Base-by-base conservation (phyloP, 2,797 vertebrate species). In the Mus caroli region DNA sequence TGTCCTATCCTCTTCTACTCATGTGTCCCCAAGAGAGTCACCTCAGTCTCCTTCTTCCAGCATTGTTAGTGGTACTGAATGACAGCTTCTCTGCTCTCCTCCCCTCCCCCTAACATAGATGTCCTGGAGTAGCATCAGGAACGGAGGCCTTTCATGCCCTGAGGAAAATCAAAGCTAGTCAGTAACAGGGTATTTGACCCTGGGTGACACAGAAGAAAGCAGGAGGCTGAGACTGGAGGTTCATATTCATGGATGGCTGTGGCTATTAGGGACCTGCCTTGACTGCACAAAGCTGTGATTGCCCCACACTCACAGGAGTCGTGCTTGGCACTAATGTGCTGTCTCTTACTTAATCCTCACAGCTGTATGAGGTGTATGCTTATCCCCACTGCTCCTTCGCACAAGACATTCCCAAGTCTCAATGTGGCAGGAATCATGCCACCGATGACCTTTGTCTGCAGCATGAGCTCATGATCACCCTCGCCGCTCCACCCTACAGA, bases 281-380 rank as follows among this genome's bases (percentile, higher is more conserved):
- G 0, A 6, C 43, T 0, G 1, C 52, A 50, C 0, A 0, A 46
- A n/a, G n/a, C 60, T 50, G 0, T 11, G 71, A 26, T 1, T 13
- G 1, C 13, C 40, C 2, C 0, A 0, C 1, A 58, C 71, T 71
- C 3, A 20, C 1, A 26, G 28, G 13, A 1, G 11, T 40, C 24
- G 0, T 0, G 0, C 54, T n/a, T 10, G 3, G 26, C 8, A 0
- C 40, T 9, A 2, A 0, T 4, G 0, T 0, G 4, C 3, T 0
- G 4, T 34, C 60, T 43, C 43, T 83, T n/a, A 3, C 20, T 87
- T 40, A 34, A 9, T 10, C 56, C 85, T 79, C 13, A 64, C 50
- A 4, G 0, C 26, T 14, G 24, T 12, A 0, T 0, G 17, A 37
- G 69, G 26, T 3, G 0, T 0, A 4, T 12, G 4, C 40, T 26